Base-by-base conservation (phyloP, 2,888 invertebrate genomes). In the Ormyrus labotus region DNA sequence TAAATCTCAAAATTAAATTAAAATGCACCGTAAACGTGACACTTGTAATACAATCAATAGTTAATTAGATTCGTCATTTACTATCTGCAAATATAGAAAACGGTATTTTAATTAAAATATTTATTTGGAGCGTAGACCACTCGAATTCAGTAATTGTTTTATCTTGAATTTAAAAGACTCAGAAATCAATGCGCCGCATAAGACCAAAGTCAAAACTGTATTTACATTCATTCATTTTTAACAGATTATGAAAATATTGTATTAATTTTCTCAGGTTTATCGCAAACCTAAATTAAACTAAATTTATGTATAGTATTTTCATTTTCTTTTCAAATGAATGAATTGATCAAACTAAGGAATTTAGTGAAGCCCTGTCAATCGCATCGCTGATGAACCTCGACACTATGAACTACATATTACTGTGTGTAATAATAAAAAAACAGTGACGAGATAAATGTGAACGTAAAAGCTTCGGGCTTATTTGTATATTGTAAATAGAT, bases 401-500 rank as follows among this genome's bases (percentile, higher is more conserved):
- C 53, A 58, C 71, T 81, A 75, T 55, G 53, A 67, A 81, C 71
- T 53, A 45, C 4, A 70, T 58, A 61, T 53, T 45, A 48, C 51
- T 67, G 19, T 9, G 63, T 45, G 61, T 47, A 68, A 47, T 47
- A 51, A 65, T 51, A 57, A 60, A 65, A 67, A n/a, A 79, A 74
- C 34, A 34, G 55, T 75, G 78, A 76, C 45, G 67, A 80, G 72
- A 79, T 58, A 73, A 47, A 80, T 81, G 82, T 80, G 82, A 83
- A 55, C 8, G 64, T 61, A 47, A 48, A 83, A 83, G 76, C 71
- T 83, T 82, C 78, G 79, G 80, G 48, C 69, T 73, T 76, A 79
- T 80, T 81, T 85, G 83, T 83, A 84, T 57, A 85, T 84, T 85
- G 84, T 85, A 85, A 83, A 85, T 85, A 85, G 82, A 70, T 82